phyloP scores from a whole-genome alignment of 2,113 vertebrate species.

The Glareola pratincola region DNA sequence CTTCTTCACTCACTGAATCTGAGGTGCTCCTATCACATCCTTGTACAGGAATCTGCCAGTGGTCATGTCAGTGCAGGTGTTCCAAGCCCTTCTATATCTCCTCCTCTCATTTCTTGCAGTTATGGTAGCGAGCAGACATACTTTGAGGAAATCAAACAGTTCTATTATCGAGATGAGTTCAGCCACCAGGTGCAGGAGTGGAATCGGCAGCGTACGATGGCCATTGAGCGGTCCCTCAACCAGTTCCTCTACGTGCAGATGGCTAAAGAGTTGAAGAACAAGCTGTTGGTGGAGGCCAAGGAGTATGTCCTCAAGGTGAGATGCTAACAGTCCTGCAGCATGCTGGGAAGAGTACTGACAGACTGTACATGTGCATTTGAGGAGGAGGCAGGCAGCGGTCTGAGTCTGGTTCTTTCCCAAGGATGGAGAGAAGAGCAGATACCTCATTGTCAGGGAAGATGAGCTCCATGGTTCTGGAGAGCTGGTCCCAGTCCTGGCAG shows the following conservation, averaged over 20 bases:
- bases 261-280: conserved; percentile 97
- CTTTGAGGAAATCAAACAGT: conserved; percentile 98
- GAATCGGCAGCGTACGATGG: conserved; percentile 94
- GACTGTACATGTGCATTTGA: not conserved
- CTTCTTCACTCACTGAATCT: not conserved
- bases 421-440: not conserved
- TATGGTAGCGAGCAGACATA: conserved; percentile 94
- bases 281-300: conserved; percentile 92
- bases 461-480: not conserved
- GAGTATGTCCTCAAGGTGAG: conserved; percentile 93
- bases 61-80: not conserved
- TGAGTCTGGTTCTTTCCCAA: not conserved
- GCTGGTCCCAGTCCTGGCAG: not conserved
- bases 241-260: conserved; percentile 98
- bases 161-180: conserved; percentile 99
- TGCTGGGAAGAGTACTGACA: not conserved
- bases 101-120: conserved; percentile 60
- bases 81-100: not conserved
- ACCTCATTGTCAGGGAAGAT: not conserved
- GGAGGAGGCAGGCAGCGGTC: not conserved
- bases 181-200: conserved; percentile 99
- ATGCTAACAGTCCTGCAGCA: not conserved
- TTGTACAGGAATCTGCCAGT: not conserved
- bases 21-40: not conserved
- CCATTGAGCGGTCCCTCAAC: conserved; percentile 90